Conservation (phyloP, 2,888 invertebrate genomes). For the Tetragnatha montana region DNA sequence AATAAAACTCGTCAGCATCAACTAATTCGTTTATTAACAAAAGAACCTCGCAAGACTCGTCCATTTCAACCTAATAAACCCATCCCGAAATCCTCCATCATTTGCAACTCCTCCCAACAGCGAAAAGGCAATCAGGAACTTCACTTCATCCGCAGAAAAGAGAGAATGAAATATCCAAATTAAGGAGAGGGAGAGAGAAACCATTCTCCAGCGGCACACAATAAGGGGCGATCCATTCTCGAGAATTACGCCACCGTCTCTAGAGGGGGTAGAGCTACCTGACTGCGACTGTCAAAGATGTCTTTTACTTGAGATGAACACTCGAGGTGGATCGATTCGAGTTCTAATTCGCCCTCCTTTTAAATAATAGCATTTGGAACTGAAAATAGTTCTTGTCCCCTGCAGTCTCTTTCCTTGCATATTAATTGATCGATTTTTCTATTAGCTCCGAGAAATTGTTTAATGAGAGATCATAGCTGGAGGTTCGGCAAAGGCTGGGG, state of each 20-base stretch:
- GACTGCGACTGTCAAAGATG: conserved; percentile 5
- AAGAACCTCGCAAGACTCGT: background rate
- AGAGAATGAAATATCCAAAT: conserved; percentile 3
- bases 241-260: background rate
- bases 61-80: background rate
- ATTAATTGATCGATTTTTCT: conserved; percentile 44
- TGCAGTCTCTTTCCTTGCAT: conserved; percentile 23
- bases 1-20: background rate
- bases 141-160: background rate
- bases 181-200: background rate
- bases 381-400: conserved; percentile 16
- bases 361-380: background rate
- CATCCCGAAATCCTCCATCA: background rate
- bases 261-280: background rate
- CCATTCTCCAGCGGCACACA: background rate
- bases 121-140: background rate
- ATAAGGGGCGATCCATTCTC: background rate
- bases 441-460: conserved; percentile 27
- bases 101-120: background rate
- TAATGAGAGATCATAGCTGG: conserved; percentile 34
- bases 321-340: conserved; percentile 21
- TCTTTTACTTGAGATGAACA: background rate
- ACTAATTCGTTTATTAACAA: background rate
- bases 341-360: conserved; percentile 13
- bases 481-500: background rate